A percentile compares a stretch with the other conserved stretches of the same genome.
Conservation (phyloP, 2,797 vertebrate species). For the Gambusia yucatana region DNA sequence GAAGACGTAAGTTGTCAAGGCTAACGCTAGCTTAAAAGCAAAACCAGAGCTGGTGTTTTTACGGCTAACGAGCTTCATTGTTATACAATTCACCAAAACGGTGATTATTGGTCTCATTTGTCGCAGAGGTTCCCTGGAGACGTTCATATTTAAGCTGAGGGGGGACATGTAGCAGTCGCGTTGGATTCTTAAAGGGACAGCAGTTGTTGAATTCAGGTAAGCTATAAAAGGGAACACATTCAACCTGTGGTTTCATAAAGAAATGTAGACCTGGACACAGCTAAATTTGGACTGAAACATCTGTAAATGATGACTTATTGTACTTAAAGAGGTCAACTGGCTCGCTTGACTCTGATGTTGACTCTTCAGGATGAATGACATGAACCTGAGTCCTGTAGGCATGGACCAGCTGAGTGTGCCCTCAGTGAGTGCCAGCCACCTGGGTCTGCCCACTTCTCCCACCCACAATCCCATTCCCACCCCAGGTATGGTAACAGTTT, state of each 20-base stretch:
- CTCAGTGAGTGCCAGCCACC: slow-evolving; percentile 91
- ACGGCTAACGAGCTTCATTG: slow-evolving; percentile 10
- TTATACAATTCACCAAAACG: no score
- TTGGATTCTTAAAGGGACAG: slow-evolving; percentile 28
- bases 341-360: background rate
- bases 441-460: slow-evolving; percentile 93
- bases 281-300: no score
- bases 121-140: background rate
- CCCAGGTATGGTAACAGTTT: slow-evolving; percentile 81
- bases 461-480: slow-evolving; percentile 92
- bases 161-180: slow-evolving; percentile 7
- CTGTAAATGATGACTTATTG: no score
- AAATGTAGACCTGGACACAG: background rate
- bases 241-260: background rate
- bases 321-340: background rate
- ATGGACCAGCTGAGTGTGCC: slow-evolving; percentile 97
- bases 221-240: background rate
- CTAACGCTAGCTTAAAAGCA: background rate
- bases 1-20: background rate
- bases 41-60: background rate
- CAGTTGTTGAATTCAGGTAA: slow-evolving; percentile 64
- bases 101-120: background rate
- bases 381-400: slow-evolving; percentile 96
- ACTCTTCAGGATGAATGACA: slow-evolving; percentile 93
- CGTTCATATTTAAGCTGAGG: slow-evolving; percentile 14